phyloP scores from a whole-genome alignment of 1,140 invertebrate species.

The Chironomus tepperi region DNA sequence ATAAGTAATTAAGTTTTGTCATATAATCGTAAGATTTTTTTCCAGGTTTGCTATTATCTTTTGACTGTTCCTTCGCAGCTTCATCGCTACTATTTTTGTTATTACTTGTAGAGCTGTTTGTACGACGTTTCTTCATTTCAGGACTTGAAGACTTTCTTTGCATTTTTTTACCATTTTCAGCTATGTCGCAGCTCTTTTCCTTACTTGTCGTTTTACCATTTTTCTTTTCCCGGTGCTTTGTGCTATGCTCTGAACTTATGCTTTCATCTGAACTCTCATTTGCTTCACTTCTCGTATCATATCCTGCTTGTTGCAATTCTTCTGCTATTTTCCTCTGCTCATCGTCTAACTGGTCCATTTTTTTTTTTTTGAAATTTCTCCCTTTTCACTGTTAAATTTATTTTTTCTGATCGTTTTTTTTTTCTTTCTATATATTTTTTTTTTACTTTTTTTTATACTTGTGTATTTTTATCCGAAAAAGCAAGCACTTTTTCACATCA shows the following conservation, averaged over 20 bases:
- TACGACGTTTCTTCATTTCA: background rate
- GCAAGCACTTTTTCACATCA: slow-evolving; percentile 12
- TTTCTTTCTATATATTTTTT: background rate
- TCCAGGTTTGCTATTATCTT: slow-evolving; percentile 29
- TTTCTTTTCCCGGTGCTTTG: slow-evolving; percentile 34
- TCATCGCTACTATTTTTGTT: background rate
- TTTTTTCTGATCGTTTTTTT: background rate
- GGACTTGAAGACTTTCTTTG: slow-evolving; percentile 12
- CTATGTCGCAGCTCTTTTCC: background rate
- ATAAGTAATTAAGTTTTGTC: slow-evolving; percentile 88
- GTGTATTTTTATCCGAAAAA: background rate
- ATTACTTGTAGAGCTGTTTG: background rate
- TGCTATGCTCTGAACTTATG: slow-evolving; percentile 55
- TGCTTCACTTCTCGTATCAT: slow-evolving; percentile 70
- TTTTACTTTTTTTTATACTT: background rate
- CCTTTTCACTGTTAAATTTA: background rate
- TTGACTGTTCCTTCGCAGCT: background rate
- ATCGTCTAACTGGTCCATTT: slow-evolving; percentile 43
- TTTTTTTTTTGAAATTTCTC: background rate
- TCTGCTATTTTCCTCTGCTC: slow-evolving; percentile 62
- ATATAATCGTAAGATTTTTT: slow-evolving; percentile 63
- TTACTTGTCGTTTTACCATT: background rate
- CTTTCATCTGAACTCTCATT: slow-evolving; percentile 60
- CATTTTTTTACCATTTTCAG: background rate
- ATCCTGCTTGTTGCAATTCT: slow-evolving; percentile 55